Percentiles rank a stretch among this genome's conserved stretches.
Evolutionary conservation across 2,797 vertebrate genomes (phyloP).

Genomic region (Triplophysa yarkandensis): DNA sequence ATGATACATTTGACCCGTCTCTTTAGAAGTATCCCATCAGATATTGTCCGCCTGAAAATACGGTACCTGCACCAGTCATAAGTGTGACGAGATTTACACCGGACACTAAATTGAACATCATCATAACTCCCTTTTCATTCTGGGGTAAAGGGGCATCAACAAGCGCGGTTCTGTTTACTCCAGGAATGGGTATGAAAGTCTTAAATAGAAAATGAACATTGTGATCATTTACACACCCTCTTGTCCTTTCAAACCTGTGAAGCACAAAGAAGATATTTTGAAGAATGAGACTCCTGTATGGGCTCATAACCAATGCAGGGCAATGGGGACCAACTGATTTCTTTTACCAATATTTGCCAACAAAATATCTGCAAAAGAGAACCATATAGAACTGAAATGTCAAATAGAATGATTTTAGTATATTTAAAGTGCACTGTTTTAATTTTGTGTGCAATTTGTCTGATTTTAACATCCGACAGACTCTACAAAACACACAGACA

Average conservation of each 20-base stretch:
- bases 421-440: background rate
- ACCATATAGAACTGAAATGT: background rate
- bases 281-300: no score
- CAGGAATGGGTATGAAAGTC: constrained; percentile 70
- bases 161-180: constrained; percentile 63
- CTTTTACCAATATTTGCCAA: no score
- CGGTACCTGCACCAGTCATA: constrained; percentile 61
- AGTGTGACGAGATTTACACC: constrained; percentile 68
- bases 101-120: constrained; percentile 70
- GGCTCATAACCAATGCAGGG: no score
- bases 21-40: constrained; percentile 49
- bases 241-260: no score
- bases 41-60: constrained; percentile 54
- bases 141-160: constrained; percentile 73
- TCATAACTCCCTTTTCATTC: constrained; percentile 74
- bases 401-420: background rate
- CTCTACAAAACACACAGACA: constrained; percentile 8
- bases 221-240: no score
- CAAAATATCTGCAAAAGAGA: no score
- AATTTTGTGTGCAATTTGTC: background rate
- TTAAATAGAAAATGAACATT: no score
- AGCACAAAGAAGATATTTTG: no score
- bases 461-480: constrained; percentile 36
- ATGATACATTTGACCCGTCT: background rate
- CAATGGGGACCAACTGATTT: no score